These are phyloP conservation scores for Triplophysa dalaica DNA, from an alignment of 2,113 vertebrate species.

Conservation along the genomic window DNA sequence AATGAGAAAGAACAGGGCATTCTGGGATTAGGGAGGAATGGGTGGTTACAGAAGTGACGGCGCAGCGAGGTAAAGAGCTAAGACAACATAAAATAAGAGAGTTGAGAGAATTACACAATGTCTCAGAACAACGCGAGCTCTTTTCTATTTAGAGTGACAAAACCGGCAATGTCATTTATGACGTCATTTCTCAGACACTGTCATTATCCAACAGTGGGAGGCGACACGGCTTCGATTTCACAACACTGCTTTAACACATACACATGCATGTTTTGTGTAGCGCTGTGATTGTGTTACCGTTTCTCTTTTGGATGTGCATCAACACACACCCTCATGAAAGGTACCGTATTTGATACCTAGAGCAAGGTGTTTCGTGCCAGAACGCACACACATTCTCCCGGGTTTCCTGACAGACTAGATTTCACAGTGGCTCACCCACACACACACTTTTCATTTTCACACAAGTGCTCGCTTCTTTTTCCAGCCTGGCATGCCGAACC, in stretches of 20 bases:
- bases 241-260: conserved; percentile 44
- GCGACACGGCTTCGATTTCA: conserved; percentile 41
- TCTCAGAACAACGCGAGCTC: conserved; percentile 19
- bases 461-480: conserved; percentile 18
- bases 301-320: conserved; percentile 24
- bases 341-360: background rate
- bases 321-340: background rate
- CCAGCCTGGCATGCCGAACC: background rate
- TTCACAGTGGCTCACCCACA: conserved; percentile 36
- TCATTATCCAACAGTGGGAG: conserved; percentile 4
- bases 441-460: conserved; percentile 29
- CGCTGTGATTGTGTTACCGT: background rate
- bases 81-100: conserved; percentile 22
- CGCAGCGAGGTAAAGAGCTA: conserved; percentile 2
- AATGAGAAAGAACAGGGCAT: conserved; percentile 38
- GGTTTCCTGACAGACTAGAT: conserved; percentile 15
- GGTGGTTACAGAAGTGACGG: conserved; percentile 3
- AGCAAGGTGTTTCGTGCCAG: background rate
- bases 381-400: background rate
- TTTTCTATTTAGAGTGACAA: background rate
- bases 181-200: background rate
- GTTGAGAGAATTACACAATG: background rate
- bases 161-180: background rate
- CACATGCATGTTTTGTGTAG: conserved; percentile 5
- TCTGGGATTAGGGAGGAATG: conserved; percentile 39